Evolutionary conservation across 2,888 invertebrate genomes (phyloP).

Genomic region (Notodonta dromedarius): DNA sequence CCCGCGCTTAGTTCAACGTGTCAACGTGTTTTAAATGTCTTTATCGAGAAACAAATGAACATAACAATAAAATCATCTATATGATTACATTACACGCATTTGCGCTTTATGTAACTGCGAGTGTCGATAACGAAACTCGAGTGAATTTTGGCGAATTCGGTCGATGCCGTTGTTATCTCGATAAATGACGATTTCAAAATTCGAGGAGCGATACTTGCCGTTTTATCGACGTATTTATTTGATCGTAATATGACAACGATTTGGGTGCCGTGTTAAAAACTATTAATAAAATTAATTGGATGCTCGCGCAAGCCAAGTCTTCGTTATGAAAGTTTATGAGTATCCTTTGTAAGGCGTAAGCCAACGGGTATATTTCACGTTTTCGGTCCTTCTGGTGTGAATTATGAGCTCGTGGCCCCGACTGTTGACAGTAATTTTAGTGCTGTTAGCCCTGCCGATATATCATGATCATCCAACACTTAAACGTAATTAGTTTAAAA

Average conservation of each 20-base stretch:
- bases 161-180: constrained; percentile 50
- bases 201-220: constrained; percentile 45
- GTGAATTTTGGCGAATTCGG: constrained; percentile 58
- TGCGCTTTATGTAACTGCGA: constrained; percentile 58
- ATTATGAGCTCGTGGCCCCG: constrained; percentile 40
- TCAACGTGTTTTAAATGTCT: constrained; percentile 53
- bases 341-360: constrained; percentile 40
- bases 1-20: constrained; percentile 28
- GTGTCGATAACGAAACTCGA: constrained; percentile 55
- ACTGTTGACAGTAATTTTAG: constrained; percentile 53
- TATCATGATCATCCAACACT: constrained; percentile 43
- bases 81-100: constrained; percentile 49
- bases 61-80: constrained; percentile 56
- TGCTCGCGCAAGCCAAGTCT: constrained; percentile 31
- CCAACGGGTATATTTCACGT: constrained; percentile 35
- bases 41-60: constrained; percentile 57
- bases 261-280: constrained; percentile 35
- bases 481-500: constrained; percentile 50
- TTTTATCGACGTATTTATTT: constrained; percentile 47
- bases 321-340: constrained; percentile 42
- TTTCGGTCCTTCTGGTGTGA: constrained; percentile 38
- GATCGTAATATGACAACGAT: constrained; percentile 34
- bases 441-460: constrained; percentile 44
- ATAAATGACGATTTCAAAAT: constrained; percentile 56
- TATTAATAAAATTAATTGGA: constrained; percentile 51